Conservation (phyloP, 1,140 invertebrate species). For the Lepidurus couesii region DNA sequence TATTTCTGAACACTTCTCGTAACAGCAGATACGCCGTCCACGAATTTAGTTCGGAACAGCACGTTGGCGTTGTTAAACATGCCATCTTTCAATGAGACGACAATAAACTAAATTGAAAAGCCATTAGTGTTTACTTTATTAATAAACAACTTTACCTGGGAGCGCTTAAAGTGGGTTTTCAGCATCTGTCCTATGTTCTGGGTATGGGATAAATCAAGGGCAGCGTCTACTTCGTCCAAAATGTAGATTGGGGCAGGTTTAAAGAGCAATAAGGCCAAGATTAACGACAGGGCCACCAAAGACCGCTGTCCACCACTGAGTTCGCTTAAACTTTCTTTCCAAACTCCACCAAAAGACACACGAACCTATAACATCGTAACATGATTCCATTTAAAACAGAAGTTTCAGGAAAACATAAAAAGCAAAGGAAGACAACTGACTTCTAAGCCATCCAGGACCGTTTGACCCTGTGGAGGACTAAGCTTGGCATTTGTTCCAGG, state of each 20-base stretch:
- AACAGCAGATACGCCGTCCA: slow-evolving; percentile 91
- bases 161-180: slow-evolving; percentile 85
- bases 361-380: slow-evolving; percentile 56
- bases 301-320: slow-evolving; percentile 95
- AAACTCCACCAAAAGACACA: slow-evolving; percentile 85
- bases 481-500: slow-evolving; percentile 84
- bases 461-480: slow-evolving; percentile 62
- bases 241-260: slow-evolving; percentile 98
- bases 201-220: slow-evolving; percentile 95
- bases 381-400: slow-evolving; percentile 32
- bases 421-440: slow-evolving; percentile 46
- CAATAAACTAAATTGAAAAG: slow-evolving; percentile 65
- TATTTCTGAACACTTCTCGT: slow-evolving; percentile 54
- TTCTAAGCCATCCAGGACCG: slow-evolving; percentile 80
- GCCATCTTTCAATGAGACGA: slow-evolving; percentile 97
- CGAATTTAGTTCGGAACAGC: slow-evolving; percentile 88
- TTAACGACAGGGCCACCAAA: slow-evolving; percentile 90
- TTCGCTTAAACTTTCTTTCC: slow-evolving; percentile 95
- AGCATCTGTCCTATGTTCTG: slow-evolving; percentile 98
- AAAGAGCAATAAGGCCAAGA: slow-evolving; percentile 92
- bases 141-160: slow-evolving; percentile 60
- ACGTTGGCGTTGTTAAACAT: slow-evolving; percentile 99
- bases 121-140: slow-evolving; percentile 19
- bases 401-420: neutral
- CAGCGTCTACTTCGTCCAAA: slow-evolving; percentile 97